Evolutionary conservation across 1,140 invertebrate species (phyloP), one percentile per base, ranked within the genome.

Genomic region (Centruroides vittatus): DNA sequence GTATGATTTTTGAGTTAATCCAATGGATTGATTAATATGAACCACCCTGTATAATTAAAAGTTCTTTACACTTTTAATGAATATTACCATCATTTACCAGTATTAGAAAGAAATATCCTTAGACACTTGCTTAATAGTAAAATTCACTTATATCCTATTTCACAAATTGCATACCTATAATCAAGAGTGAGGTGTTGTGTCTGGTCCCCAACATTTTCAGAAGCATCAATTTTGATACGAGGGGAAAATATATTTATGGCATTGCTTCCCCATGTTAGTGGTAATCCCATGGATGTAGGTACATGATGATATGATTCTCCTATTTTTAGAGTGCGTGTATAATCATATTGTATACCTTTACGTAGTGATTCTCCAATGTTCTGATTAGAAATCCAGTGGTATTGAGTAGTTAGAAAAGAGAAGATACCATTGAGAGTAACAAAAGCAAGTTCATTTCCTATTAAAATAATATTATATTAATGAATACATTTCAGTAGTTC

Each of bases 261-360:
- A 11, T 65, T 62, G 5, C 60, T 60, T 53, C 52, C 58, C 63
- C 63, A 66, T n/a, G 62, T 63, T 10, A 66, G 50, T 10, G 65
- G 65, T 4, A 66, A 54, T 9, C 65, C 65, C 61, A 62, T 59
- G 34, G 60, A 48, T 7, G 63, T 65, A 3, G 65, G 65, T 35
- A 66, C 49, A 60, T 60, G 63, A 56, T 65, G 55, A 55, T 55
- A 60, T 23, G 62, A 63, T 36, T 66, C 65, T 12, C 65, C 56
- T 9, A 65, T 9, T 10, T 61, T 23, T 10, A 65, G 12, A 11
- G 65, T 35, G 35, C 58, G 41, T 3, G 63, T 64, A 8, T 35
- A 35, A 35, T 60, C 55, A 48, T 64, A 58, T 6, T n/a, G 46
- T 7, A 61, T 12, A 3, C 59, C 60, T 11, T 50, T 12, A 3